phyloP scores from a whole-genome alignment of 2,797 vertebrate species.

The Protonibea diacanthus region DNA sequence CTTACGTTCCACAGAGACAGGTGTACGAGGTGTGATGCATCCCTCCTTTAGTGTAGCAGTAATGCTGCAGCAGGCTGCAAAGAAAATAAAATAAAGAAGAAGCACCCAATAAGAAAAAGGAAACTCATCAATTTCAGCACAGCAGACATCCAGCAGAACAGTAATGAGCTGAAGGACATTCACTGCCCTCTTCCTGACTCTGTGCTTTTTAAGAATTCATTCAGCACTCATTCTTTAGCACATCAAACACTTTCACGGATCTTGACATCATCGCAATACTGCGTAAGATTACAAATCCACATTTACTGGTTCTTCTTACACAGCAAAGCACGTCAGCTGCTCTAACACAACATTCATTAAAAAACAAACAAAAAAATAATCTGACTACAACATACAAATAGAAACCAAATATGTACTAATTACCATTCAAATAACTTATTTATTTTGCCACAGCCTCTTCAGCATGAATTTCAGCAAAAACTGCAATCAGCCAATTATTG shows the following conservation, averaged over 20 bases:
- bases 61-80: constrained; percentile 94
- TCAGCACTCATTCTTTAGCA: too few species aligned
- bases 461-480: too few species aligned
- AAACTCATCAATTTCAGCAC: constrained; percentile 19
- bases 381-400: not conserved
- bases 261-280: not conserved
- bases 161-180: too few species aligned
- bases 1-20: constrained; percentile 97
- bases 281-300: not conserved
- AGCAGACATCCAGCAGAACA: constrained; percentile 26
- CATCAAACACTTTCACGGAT: not conserved
- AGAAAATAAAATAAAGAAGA: constrained; percentile 9
- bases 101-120: not conserved
- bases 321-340: constrained; percentile 4
- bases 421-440: too few species aligned
- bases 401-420: not conserved
- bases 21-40: constrained; percentile 97
- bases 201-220: too few species aligned
- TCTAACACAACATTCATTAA: not conserved
- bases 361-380: not conserved
- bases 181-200: too few species aligned
- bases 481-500: too few species aligned
- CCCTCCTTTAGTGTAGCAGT: constrained; percentile 93
- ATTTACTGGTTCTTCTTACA: not conserved
- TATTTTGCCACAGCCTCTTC: too few species aligned